Conservation (phyloP, 1,140 invertebrate genomes). For the Zaprionus kolodkinae region DNA sequence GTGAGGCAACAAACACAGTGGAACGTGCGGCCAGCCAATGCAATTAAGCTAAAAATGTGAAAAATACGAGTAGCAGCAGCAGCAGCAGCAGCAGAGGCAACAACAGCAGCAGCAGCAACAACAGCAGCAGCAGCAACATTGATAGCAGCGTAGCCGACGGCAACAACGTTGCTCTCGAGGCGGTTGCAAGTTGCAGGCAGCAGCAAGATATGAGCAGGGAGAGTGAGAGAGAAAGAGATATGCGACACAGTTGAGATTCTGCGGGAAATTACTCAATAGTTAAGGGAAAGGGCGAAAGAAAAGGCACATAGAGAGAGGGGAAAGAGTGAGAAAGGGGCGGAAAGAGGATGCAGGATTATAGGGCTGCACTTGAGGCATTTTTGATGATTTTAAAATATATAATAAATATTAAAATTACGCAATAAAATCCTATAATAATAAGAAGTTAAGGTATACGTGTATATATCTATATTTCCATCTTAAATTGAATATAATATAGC, state of each 20-base stretch:
- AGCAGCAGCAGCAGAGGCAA: background rate
- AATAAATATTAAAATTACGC: no score
- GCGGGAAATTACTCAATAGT: slow-evolving; percentile 6
- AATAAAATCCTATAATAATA: no score
- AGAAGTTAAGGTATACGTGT: no score
- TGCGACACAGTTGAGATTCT: background rate
- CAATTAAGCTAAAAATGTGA: slow-evolving; percentile 81
- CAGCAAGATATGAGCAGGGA: background rate
- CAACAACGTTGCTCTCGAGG: background rate
- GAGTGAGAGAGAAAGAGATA: background rate
- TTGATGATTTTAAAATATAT: no score
- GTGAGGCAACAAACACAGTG: slow-evolving; percentile 44
- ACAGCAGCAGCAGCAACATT: background rate
- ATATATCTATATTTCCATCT: background rate
- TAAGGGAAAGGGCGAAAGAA: background rate
- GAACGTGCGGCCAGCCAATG: slow-evolving; percentile 76
- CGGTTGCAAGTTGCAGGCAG: slow-evolving; percentile 18
- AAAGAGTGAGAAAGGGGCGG: background rate
- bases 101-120: slow-evolving; percentile 3
- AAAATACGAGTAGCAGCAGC: slow-evolving; percentile 56
- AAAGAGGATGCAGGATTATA: background rate
- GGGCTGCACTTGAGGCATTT: no score
- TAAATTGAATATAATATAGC: background rate
- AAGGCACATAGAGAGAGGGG: background rate
- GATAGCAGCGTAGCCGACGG: slow-evolving; percentile 10